A percentile compares a stretch with the other conserved stretches of the same genome.
phyloP scores from a whole-genome alignment of 2,113 vertebrate species.

The Gila orcuttii region DNA sequence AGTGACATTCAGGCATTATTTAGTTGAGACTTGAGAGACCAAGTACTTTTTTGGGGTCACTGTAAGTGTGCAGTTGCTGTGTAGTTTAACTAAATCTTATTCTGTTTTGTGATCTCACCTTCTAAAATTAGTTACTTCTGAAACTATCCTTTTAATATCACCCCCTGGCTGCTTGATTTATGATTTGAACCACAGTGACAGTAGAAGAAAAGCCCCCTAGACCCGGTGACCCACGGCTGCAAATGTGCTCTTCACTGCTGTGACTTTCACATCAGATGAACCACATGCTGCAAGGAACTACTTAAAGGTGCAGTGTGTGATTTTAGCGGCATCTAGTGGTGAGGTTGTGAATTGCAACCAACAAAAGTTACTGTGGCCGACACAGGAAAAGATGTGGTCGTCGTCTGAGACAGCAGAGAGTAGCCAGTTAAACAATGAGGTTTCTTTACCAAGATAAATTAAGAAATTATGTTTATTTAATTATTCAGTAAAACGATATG shows the following conservation, averaged over 20 bases:
- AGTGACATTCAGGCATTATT: background rate
- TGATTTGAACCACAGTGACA: slow-evolving; percentile 34
- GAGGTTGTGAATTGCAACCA: too few species aligned
- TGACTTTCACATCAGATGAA: slow-evolving; percentile 29
- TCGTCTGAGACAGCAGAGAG: too few species aligned
- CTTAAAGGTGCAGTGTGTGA: too few species aligned
- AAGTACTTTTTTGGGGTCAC: background rate
- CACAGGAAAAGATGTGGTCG: too few species aligned
- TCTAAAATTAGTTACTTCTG: slow-evolving; percentile 37
- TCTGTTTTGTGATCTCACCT: slow-evolving; percentile 39
- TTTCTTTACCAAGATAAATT: too few species aligned
- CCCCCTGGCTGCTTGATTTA: background rate
- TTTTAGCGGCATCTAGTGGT: too few species aligned
- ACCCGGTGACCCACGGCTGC: background rate
- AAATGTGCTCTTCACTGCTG: slow-evolving; percentile 6
- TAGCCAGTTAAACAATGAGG: too few species aligned
- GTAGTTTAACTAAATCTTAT: background rate
- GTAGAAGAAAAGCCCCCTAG: slow-evolving; percentile 17
- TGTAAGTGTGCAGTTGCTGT: background rate
- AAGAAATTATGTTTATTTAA: too few species aligned
- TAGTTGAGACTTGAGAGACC: background rate
- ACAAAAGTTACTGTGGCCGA: too few species aligned
- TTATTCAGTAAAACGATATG: too few species aligned
- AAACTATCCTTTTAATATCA: slow-evolving; percentile 38
- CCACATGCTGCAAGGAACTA: background rate